Base-by-base conservation (phyloP, 2,797 vertebrate genomes). In the Tragopan temminckii region DNA sequence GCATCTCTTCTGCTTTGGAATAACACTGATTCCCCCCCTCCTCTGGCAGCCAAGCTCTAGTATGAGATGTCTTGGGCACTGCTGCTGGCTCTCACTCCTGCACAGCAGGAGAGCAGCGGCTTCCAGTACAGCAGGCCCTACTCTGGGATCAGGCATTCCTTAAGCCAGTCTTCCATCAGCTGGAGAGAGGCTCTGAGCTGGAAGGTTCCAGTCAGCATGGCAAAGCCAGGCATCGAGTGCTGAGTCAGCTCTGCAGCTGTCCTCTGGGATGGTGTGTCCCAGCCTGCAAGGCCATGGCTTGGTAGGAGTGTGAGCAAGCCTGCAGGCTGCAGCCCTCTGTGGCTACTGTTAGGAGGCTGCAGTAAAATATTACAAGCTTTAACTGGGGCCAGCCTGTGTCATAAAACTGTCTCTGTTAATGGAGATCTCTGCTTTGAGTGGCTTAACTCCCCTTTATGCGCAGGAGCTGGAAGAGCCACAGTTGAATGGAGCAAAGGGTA, bases 391-490 rank as follows among this genome's bases (percentile, higher is more conserved):
- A 63, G 70, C 50, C 29, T 17, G 12, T 74, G 62, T 64, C 36
- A 2, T 66, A 80, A 95, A 88, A 15, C 93, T 96, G 91, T 92
- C 78, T 48, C 40, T 59, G 12, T 79, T 91, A 61, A 83, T 77
- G 88, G 88, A 92, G 81, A 63, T 90, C 77, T 66, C 91, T 2
- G 5, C 52, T 68, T n/a, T 25, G 85, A 76, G 43, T 66, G 35
- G 62, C 20, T 13, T 57, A 71, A 75, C 38, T 90, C 43, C 40
- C 17, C n/a, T 85, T 68, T 64, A 77, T 1, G 1, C 11, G 5
- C 58, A 0, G 0, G 36, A 70, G n/a, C 82, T 89, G 61, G 27
- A 93, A 76, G 74, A 79, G 33, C 43, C 13, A 7, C 68, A 77
- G 36, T 27, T 35, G 43, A 69, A 25, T 6, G 4, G 48, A 70